phyloP scores from a whole-genome alignment of 1,140 invertebrate genomes.

The Drosophila novamexicana region DNA sequence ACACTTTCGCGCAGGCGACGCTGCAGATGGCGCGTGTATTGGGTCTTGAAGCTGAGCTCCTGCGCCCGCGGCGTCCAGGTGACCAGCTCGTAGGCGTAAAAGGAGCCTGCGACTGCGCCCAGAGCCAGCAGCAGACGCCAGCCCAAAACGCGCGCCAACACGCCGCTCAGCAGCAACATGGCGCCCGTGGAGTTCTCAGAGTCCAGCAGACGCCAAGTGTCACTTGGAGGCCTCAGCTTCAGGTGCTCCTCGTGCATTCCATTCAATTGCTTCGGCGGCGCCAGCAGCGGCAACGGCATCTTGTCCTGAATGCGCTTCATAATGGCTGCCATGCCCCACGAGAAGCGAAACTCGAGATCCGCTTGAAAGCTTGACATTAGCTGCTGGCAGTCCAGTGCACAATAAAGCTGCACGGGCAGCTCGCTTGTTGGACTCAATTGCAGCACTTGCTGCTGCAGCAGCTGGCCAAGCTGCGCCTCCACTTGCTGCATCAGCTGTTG shows the following conservation, averaged over 20 bases:
- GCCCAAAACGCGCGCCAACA: conserved; percentile 96
- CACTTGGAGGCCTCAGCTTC: conserved; percentile 87
- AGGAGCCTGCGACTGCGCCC: conserved; percentile 92
- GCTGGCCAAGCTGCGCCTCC: conserved; percentile 92
- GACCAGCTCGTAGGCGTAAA: conserved; percentile 98
- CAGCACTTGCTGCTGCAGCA: conserved; percentile 91
- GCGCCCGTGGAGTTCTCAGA: conserved; percentile 93
- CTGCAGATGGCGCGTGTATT: conserved; percentile 98
- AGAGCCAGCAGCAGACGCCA: conserved; percentile 95
- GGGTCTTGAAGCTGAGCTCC: conserved; percentile 96
- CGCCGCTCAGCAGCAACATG: conserved; percentile 90
- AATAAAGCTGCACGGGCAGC: conserved; percentile 96
- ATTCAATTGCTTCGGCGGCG: conserved; percentile 43
- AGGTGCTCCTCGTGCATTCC: conserved; percentile 43
- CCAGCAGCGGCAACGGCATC: conserved; percentile 12
- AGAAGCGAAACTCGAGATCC: conserved; percentile 96
- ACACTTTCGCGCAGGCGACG: conserved; percentile 94
- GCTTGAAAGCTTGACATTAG: conserved; percentile 98
- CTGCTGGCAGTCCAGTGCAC: conserved; percentile 96
- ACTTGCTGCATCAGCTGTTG: conserved; percentile 93
- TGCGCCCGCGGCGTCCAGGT: conserved; percentile 99
- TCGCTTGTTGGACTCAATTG: conserved; percentile 87
- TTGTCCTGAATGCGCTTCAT: conserved; percentile 91
- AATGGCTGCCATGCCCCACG: conserved; percentile 93
- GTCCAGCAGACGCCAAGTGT: conserved; percentile 85